These are phyloP conservation scores for Carollia perspicillata DNA, from an alignment of 2,113 vertebrate species.

Conservation along the genomic window DNA sequence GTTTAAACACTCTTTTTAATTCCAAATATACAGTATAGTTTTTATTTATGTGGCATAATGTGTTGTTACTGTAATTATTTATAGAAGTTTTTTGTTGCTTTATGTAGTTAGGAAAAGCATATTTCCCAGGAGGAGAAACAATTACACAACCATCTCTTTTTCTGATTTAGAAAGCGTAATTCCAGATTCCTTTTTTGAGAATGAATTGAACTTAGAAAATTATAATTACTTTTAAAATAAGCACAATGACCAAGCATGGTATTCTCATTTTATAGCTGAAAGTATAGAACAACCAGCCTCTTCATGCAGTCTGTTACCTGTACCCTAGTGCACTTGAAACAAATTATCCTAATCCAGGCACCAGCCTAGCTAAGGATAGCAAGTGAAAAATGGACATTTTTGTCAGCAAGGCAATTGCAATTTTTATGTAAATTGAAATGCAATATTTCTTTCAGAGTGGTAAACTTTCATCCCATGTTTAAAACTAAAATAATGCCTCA, in stretches of 20 bases:
- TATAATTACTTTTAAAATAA: constrained; percentile 76
- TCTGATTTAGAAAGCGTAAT: constrained; percentile 63
- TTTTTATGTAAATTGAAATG: constrained; percentile 53
- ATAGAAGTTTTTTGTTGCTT: constrained; percentile 48
- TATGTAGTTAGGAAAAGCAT: constrained; percentile 52
- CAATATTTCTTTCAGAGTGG: neutral
- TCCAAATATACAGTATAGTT: constrained; percentile 22
- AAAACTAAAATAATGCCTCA: neutral
- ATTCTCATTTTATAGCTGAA: constrained; percentile 47
- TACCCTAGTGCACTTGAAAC: neutral
- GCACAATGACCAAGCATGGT: constrained; percentile 57
- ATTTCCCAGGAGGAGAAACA: constrained; percentile 64
- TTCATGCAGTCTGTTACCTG: constrained; percentile 48
- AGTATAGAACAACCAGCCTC: neutral
- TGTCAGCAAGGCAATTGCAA: constrained; percentile 23
- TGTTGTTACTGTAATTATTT: constrained; percentile 53
- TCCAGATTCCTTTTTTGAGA: constrained; percentile 65
- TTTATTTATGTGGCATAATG: constrained; percentile 57
- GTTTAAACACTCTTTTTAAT: constrained; percentile 54
- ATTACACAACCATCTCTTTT: constrained; percentile 51
- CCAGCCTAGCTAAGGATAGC: constrained; percentile 36
- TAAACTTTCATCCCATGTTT: constrained; percentile 4
- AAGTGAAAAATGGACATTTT: constrained; percentile 54
- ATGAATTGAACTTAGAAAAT: constrained; percentile 62
- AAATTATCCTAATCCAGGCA: constrained; percentile 59